Evolutionary conservation across 2,113 vertebrate genomes (phyloP).

Genomic region (Narcine bancroftii): DNA sequence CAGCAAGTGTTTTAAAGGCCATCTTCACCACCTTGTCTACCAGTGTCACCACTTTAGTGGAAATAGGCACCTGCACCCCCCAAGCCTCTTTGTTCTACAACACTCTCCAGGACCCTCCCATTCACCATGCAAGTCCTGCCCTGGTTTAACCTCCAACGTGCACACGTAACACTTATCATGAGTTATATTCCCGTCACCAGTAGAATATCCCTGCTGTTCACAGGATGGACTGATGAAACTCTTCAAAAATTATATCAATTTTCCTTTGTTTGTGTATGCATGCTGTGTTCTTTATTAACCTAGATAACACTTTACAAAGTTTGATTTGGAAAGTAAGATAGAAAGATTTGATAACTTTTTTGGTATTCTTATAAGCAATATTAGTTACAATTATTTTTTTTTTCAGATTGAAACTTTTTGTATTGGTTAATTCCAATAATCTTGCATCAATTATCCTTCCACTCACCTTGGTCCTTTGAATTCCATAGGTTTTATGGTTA

Average conservation of each 20-base stretch:
- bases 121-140: too few relatives aligned
- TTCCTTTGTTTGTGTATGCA: background rate
- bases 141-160: too few relatives aligned
- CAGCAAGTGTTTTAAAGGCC: too few relatives aligned
- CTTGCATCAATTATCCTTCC: background rate
- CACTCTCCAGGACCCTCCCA: too few relatives aligned
- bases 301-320: background rate
- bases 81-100: too few relatives aligned
- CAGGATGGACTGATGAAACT: background rate
- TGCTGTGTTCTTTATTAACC: background rate
- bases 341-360: background rate
- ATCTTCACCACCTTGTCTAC: too few relatives aligned
- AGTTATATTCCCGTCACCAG: too few relatives aligned
- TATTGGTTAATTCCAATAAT: background rate
- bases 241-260: background rate
- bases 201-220: background rate
- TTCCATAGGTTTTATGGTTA: background rate
- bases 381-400: background rate
- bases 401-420: background rate
- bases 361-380: background rate
- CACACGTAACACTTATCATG: too few relatives aligned
- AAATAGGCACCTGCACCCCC: too few relatives aligned
- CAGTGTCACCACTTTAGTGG: too few relatives aligned
- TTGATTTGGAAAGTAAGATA: background rate
- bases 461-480: background rate